Percentiles rank a stretch among this genome's conserved stretches.
phyloP scores from a whole-genome alignment of 2,888 invertebrate species.

The Tiliacea aurago region DNA sequence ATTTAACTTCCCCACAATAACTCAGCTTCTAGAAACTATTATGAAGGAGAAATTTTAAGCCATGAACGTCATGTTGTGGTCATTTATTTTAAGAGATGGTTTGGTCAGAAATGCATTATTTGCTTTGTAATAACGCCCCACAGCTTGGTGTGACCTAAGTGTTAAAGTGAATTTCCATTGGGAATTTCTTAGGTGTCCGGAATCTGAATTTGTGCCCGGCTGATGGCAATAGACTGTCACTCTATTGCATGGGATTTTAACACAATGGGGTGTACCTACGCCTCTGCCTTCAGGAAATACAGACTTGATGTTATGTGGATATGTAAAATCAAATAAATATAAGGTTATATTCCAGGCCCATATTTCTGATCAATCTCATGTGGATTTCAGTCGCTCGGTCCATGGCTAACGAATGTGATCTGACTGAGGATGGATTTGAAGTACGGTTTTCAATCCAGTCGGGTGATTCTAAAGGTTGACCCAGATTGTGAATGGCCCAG shows the following conservation, averaged over 20 bases:
- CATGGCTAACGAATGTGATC: slow-evolving; percentile 33
- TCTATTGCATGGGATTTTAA: background rate
- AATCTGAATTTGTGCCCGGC: background rate
- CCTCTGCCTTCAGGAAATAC: background rate
- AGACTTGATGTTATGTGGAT: background rate
- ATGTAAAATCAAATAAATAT: slow-evolving; percentile 1
- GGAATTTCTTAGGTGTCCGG: background rate
- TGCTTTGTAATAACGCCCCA: background rate
- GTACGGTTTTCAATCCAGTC: slow-evolving; percentile 35
- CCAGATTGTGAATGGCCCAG: slow-evolving; percentile 18
- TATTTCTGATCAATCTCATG: slow-evolving; percentile 20
- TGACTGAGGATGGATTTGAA: slow-evolving; percentile 32
- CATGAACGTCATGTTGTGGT: slow-evolving; percentile 11
- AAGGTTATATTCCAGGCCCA: background rate
- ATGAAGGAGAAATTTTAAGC: slow-evolving; percentile 29
- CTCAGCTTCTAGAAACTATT: slow-evolving; percentile 48
- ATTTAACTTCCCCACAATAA: slow-evolving; percentile 57
- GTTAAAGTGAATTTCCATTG: background rate
- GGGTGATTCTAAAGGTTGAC: slow-evolving; percentile 31
- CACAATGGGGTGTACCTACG: background rate
- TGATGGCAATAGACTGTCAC: background rate
- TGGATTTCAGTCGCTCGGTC: background rate
- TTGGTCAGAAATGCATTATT: background rate
- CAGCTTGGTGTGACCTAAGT: too few relatives aligned
- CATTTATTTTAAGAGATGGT: background rate